phyloP scores from a whole-genome alignment of 2,113 vertebrate species.

The Calyptommatus sinebrachiatus region DNA sequence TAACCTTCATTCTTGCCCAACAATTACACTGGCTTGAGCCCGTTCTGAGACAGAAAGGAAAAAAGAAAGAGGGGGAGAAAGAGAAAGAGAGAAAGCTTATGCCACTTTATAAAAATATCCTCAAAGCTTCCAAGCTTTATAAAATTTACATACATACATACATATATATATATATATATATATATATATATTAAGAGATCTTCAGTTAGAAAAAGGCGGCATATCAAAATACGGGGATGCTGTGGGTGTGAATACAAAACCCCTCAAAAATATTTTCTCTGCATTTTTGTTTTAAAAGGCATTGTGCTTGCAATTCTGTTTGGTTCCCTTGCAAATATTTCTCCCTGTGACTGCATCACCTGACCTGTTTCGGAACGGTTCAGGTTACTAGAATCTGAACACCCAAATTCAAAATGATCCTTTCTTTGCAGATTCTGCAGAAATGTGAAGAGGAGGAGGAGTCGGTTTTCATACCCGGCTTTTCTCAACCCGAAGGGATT shows the following conservation, averaged over 20 bases:
- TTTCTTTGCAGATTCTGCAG: too few species aligned
- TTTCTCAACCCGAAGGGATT: too few species aligned
- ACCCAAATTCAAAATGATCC: too few species aligned
- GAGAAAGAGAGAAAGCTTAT: slow-evolving; percentile 15
- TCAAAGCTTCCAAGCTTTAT: slow-evolving; percentile 63
- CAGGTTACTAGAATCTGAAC: not conserved
- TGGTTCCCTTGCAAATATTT: not conserved
- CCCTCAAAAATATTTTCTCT: slow-evolving; percentile 61
- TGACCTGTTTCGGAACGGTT: not conserved
- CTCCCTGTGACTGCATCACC: not conserved
- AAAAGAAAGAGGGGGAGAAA: too few species aligned
- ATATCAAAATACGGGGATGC: slow-evolving; percentile 75
- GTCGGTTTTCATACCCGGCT: too few species aligned
- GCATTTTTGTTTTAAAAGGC: slow-evolving; percentile 42
- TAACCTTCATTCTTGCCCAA: not conserved
- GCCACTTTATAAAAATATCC: slow-evolving; percentile 76
- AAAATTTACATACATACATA: slow-evolving; percentile 56
- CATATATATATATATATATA: slow-evolving; percentile 61
- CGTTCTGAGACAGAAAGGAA: slow-evolving; percentile 47
- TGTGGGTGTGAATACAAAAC: slow-evolving; percentile 65
- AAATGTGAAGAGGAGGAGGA: too few species aligned
- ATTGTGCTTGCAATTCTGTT: slow-evolving; percentile 57
- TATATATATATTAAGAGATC: slow-evolving; percentile 70
- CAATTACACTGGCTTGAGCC: slow-evolving; percentile 45
- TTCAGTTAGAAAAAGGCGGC: slow-evolving; percentile 73